These are phyloP conservation scores for Labeo calbasu DNA, from an alignment of 2,797 vertebrate genomes.

Conservation along the genomic window DNA sequence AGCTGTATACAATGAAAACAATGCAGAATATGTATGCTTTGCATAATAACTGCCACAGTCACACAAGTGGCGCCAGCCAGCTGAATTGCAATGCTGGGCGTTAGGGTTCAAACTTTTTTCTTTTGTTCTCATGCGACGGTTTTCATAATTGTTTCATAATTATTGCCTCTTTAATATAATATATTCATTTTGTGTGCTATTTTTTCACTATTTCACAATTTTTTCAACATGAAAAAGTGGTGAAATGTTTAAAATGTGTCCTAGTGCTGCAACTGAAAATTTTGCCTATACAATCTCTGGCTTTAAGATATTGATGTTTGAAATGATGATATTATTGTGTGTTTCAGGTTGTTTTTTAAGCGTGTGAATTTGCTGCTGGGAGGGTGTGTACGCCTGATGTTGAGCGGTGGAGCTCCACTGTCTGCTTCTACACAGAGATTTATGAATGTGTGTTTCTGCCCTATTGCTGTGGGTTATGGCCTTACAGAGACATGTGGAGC, in stretches of 20 bases:
- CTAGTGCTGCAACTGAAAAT: neutral
- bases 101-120: too few species aligned
- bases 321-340: slow-evolving; percentile 1
- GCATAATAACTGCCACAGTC: neutral
- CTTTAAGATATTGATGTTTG: neutral
- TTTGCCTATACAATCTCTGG: neutral
- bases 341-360: slow-evolving; percentile 81
- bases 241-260: neutral
- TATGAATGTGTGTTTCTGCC: slow-evolving; percentile 89
- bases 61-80: neutral
- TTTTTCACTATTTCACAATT: too few species aligned
- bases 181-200: too few species aligned
- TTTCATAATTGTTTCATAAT: too few species aligned
- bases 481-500: slow-evolving; percentile 87
- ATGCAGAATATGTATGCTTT: neutral
- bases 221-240: too few species aligned
- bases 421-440: slow-evolving; percentile 86
- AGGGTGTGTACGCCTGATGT: slow-evolving; percentile 85
- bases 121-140: too few species aligned
- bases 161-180: too few species aligned
- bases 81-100: too few species aligned
- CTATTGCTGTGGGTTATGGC: slow-evolving; percentile 85
- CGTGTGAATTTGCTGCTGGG: slow-evolving; percentile 84
- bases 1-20: neutral
- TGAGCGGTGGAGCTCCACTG: slow-evolving; percentile 85